Evolutionary conservation across 2,113 vertebrate genomes (phyloP).

Genomic region (Eretmochelys imbricata): DNA sequence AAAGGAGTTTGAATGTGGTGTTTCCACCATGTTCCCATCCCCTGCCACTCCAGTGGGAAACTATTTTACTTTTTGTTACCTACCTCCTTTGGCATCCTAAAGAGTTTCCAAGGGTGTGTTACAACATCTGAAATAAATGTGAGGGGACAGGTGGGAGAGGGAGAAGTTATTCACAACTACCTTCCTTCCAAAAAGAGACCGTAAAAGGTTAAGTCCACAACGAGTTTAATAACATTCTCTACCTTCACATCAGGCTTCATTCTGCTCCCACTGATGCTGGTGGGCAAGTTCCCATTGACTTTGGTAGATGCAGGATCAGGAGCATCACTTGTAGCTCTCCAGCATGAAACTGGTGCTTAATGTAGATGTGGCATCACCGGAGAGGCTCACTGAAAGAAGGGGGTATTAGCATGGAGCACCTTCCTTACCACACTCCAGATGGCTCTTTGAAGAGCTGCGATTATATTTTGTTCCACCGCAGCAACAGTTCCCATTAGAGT

Average conservation of each 20-base stretch:
- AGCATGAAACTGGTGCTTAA: background rate
- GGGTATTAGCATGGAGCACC: slow-evolving; percentile 43
- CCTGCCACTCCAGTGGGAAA: background rate
- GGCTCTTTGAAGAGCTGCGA: slow-evolving; percentile 67
- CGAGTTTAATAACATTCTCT: background rate
- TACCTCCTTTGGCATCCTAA: background rate
- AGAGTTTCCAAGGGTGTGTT: background rate
- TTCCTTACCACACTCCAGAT: slow-evolving; percentile 66
- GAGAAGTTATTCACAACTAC: background rate
- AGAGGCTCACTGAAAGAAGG: slow-evolving; percentile 29
- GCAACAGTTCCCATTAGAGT: slow-evolving; percentile 57
- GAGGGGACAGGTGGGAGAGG: background rate
- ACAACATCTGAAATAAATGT: background rate
- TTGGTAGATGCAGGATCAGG: background rate
- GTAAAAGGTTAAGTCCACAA: background rate
- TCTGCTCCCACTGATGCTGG: fast-evolving
- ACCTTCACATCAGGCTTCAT: background rate
- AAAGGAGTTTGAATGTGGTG: too few species aligned
- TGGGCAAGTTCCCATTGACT: background rate
- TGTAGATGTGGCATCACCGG: background rate
- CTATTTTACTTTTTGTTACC: background rate
- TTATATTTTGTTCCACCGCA: slow-evolving; percentile 54
- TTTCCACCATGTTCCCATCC: background rate
- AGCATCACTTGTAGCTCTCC: background rate
- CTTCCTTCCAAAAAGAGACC: background rate